Base-by-base conservation (phyloP, 2,888 invertebrate species). In the Zhengitettix transpicula region DNA sequence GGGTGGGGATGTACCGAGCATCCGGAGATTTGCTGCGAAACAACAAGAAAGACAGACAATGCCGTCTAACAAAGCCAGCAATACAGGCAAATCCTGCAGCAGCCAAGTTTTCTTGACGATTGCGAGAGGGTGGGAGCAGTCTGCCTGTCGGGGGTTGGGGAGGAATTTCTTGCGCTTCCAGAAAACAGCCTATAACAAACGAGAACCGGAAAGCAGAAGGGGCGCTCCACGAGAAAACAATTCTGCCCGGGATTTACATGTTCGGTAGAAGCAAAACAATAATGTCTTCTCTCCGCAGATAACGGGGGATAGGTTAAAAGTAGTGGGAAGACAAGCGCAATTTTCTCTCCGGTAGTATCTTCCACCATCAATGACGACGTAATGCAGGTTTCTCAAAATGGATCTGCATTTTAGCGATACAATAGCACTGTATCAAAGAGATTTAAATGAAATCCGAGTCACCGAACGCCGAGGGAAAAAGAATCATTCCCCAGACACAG, bases 31-130 rank as follows among this genome's bases (percentile, higher is more conserved):
- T 55, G 51, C 17, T 40, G 47, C 41, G 52, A 55, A 44, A 58
- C 40, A 54, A 55, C 55, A 41, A 42, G 60, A 54, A 53, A 56
- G 57, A 61, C 59, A 58, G 57, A 57, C 59, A 59, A 61, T 59
- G 54, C 59, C 56, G 56, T 54, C 56, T 56, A 59, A 57, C 52
- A 55, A 40, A 55, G 55, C n/a, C 40, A 11, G 55, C 55, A 40
- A n/a, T 41, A 40, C n/a, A 41, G 40, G 40, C 55, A 40, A n/a
- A 16, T n/a, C n/a, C 15, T 16, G 53, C 53, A 53, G 28, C 28
- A 28, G 28, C 28, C 28, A 28, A 28, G 28, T 28, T 28, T 28
- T n/a, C 47, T n/a, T 14, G 47, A n/a, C 47, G 47, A 47, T 47
- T 47, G 47, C 47, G 47, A n/a, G 47, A 28, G 28, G 28, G 28